Base-by-base conservation (phyloP, 2,797 vertebrate genomes). In the Jordanella pulchra region DNA sequence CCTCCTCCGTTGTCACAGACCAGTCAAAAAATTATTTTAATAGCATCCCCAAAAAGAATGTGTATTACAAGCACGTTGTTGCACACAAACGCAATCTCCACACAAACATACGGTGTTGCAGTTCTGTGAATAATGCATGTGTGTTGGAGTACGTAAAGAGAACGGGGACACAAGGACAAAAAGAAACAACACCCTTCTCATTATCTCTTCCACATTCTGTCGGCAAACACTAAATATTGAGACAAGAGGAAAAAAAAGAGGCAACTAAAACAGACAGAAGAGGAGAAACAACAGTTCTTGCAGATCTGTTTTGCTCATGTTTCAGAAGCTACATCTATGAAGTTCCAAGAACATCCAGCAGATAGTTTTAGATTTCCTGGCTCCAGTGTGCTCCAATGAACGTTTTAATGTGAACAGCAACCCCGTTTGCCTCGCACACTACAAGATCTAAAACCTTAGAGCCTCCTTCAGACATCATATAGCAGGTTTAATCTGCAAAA, bases 301-400 rank as follows among this genome's bases (percentile, higher is more conserved):
- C 73, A 77, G 84, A 80, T 74, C 82, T 82, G 80, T 81, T 86
- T 71, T 89, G 89, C 91, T 89, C 91, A 85, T 83, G 86, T 91
- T 90, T 84, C 87, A 89, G 78, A 84, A 86, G 75, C 83, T 84
- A 81, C 88, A 89, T 90, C 89, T 89, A 86, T 89, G 86, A 84
- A 87, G 80, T 82, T 84, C 67, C 78, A 32, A 50, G 61, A 82
- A 87, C 84, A 91, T 78, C 78, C 84, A 89, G 32, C 70, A 79
- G 76, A 69, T 80, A 79, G 79, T 76, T 86, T 28, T 0, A 72
- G 80, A 44, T 72, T 74, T 68, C 73, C 82, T 5, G 51, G 73
- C 84, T 84, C 70, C 83, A 81, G 81, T 84, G 82, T 85, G 82
- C 82, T 67, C 69, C 80, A 72, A 68, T 86, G 73, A 77, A 83